Conservation (phyloP, 2,797 vertebrate genomes). For the Calcarius lapponicus region DNA sequence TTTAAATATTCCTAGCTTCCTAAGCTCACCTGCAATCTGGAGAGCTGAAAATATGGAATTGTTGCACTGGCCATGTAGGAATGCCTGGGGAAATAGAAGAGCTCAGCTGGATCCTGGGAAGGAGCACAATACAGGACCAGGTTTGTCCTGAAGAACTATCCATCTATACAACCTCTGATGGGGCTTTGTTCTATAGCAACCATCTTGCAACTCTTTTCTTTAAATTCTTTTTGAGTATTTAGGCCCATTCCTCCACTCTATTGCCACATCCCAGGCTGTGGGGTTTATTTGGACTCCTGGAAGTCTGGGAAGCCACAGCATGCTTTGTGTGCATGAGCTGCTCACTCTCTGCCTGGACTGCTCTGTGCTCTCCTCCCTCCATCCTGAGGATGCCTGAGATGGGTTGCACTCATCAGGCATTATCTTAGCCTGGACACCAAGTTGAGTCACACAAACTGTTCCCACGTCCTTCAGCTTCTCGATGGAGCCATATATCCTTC, state of each 20-base stretch:
- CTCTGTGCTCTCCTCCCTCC: not conserved
- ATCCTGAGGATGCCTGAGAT: not conserved
- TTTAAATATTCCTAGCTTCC: not conserved
- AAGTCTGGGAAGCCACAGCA: not conserved
- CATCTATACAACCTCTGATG: not conserved
- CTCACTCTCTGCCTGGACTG: not conserved
- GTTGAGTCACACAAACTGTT: not conserved
- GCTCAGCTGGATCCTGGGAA: not conserved
- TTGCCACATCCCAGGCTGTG: not conserved
- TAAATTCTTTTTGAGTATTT: not conserved
- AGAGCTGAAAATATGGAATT: not conserved
- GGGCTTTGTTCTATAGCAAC: not conserved
- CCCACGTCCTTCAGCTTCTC: not conserved
- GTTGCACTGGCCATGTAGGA: not conserved
- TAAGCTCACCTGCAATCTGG: not conserved
- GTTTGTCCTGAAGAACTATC: not conserved
- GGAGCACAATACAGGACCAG: not conserved
- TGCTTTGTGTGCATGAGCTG: not conserved
- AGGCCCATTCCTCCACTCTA: not conserved
- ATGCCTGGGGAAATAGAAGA: not conserved
- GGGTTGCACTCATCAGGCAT: not conserved
- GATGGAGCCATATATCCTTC: fast-evolving
- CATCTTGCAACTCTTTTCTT: not conserved
- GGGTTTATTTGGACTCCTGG: not conserved
- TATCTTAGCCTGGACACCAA: not conserved